Base-by-base conservation (phyloP, 2,797 vertebrate genomes). In the Danio tinwini region DNA sequence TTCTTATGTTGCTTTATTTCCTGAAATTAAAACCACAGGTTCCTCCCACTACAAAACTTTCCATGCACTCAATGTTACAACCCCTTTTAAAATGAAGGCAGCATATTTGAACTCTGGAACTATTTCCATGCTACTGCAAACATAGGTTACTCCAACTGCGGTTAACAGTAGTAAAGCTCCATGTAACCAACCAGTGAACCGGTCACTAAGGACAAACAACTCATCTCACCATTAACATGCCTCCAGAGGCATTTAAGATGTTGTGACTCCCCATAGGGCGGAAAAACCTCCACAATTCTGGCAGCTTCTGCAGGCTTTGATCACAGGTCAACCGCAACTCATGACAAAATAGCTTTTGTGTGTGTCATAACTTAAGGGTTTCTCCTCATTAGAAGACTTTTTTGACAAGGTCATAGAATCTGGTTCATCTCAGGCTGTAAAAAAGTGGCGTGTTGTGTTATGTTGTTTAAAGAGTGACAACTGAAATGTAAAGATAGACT, bases 401-500 rank as follows among this genome's bases (percentile, higher is more conserved):
- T 29, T 55, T 63, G 56, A 53, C 58, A 71, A 72, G 47, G 44
- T 55, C 49, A 50, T 12, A 17, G 4, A 69, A 62, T 62, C 0
- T 0, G 39, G 19, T 50, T 72, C n/a, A 55, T 72, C 13, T 52
- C 7, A 0, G 6, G 3, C 52, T 62, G 14, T 29, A 6, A 49
- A 71, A 44, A 74, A 37, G 29, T 17, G 9, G 4, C 6, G 42
- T 14, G 19, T 17, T 10, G 5, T 76, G 63, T 58, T 58, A 4
- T 61, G 55, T 44, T 53, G 39, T 45, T 29, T n/a, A 55, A 49
- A 21, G 6, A 44, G 45, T 55, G 58, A 9, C 58, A 71, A 55
- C 7, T 19, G 17, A 59, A 71, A 56, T 71, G 16, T 53, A 73
- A 56, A 73, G 21, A 55, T 72, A 63, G 68, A 80, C 47, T 62